Evolutionary conservation across 2,797 vertebrate genomes (phyloP), one percentile per base, ranked within the genome.

Genomic region (Takifugu ocellatus): DNA sequence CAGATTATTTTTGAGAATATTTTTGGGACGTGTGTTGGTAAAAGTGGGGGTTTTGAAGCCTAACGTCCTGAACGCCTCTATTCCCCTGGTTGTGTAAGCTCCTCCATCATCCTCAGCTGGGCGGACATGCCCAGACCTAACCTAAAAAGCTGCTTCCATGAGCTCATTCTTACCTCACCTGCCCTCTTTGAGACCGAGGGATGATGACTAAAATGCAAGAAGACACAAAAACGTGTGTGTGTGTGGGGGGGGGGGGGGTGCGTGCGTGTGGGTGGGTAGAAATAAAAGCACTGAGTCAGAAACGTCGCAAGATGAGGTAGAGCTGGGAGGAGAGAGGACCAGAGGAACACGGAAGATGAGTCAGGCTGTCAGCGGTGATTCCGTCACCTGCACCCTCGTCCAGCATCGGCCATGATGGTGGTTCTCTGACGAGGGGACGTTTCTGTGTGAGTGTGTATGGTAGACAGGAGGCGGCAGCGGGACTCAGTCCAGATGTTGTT

Each of bases 101-200:
- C 26, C 29, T 44, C 46, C 36, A 71, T 62, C 70, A 57, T 31
- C 56, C 33, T 25, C 9, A 58, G 54, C 59, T 54, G 73, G 69
- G 66, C 65, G 64, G 74, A 64, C 68, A 72, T 66, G 50, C 73
- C 72, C 75, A 65, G 56, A 71, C 55, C 60, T 69, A 71, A 73
- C 74, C 64, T 54, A 67, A 72, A 78, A 75, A 67, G 68, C 74
- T 74, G 64, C 59, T 63, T 47, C 61, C 63, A 81, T 89, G 78
- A 83, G 79, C 75, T 88, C 82, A 87, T 72, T 64, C 81, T 87
- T 83, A 87, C 79, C 79, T 87, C 86, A 83, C 68, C 72, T 64
- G 51, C 63, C 66, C 69, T 62, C 62, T 70, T 60, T 79, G 73
- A 66, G 81, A 75, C 79, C 57, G 46, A 56, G 72, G 78, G 72